These are phyloP conservation scores for Eudorcas thomsonii DNA, from an alignment of 2,113 vertebrate species.

Conservation along the genomic window DNA sequence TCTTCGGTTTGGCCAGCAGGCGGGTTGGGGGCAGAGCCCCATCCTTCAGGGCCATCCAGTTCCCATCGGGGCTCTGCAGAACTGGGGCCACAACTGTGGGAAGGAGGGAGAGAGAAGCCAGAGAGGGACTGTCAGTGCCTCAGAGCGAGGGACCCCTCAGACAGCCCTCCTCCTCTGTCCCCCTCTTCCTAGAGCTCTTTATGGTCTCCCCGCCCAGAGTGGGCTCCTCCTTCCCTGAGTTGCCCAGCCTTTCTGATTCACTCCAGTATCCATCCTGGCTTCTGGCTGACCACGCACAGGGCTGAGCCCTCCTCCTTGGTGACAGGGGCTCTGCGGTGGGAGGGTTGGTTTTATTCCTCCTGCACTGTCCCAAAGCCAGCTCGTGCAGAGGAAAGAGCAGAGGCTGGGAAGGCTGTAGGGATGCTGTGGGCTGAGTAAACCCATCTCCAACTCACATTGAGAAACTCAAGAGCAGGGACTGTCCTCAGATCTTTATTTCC, in stretches of 20 bases:
- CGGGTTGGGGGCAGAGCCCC: constrained; percentile 81
- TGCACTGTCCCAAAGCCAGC: neutral
- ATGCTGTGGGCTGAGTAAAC: neutral
- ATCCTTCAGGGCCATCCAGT: constrained; percentile 94
- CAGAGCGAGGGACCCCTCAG: neutral
- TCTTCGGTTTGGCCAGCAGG: constrained; percentile 90
- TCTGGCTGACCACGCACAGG: accelerated
- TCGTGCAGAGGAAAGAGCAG: neutral
- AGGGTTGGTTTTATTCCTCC: neutral
- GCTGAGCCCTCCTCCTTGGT: neutral
- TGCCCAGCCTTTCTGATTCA: neutral
- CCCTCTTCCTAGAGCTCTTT: neutral
- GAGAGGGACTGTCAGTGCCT: neutral
- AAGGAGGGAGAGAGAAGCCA: neutral
- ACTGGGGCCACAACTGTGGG: constrained; percentile 79
- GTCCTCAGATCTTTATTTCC: neutral
- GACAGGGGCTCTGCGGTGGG: neutral
- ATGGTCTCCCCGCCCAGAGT: neutral
- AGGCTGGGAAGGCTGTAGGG: neutral
- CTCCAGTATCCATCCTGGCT: neutral
- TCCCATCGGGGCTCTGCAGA: constrained; percentile 92
- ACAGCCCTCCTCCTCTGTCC: neutral
- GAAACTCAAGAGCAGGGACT: neutral
- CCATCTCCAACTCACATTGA: neutral
- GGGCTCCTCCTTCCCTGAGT: neutral